Conservation (phyloP, 2,797 vertebrate species). For the Meda fulgida region DNA sequence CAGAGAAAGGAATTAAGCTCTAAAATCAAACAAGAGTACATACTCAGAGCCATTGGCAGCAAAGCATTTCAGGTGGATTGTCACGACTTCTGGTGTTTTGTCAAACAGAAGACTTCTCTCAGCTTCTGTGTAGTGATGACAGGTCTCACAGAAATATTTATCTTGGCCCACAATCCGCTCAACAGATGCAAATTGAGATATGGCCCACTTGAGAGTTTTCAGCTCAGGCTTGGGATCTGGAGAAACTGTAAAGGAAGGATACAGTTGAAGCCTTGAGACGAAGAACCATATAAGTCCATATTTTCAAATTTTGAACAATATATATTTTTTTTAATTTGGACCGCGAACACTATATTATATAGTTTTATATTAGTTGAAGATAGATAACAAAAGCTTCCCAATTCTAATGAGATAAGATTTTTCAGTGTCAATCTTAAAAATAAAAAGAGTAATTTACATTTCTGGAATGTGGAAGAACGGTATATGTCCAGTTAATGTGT, state of each 20-base stretch:
- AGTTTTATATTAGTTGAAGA: too few species aligned
- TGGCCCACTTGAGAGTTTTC: slow-evolving; percentile 96
- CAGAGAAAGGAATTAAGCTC: background rate
- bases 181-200: slow-evolving; percentile 96
- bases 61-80: slow-evolving; percentile 98
- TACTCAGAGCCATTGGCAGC: slow-evolving; percentile 93
- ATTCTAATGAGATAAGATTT: too few species aligned
- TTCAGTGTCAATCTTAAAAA: too few species aligned
- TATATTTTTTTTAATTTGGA: too few species aligned
- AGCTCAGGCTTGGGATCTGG: slow-evolving; percentile 93
- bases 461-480: too few species aligned
- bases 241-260: slow-evolving; percentile 81
- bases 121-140: slow-evolving; percentile 94
- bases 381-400: too few species aligned
- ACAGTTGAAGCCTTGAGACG: too few species aligned
- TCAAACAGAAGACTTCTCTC: slow-evolving; percentile 97
- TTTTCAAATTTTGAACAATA: too few species aligned
- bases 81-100: slow-evolving; percentile 96
- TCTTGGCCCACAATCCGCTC: slow-evolving; percentile 97
- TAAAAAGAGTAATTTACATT: too few species aligned
- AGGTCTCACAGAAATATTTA: slow-evolving; percentile 99
- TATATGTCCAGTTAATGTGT: too few species aligned
- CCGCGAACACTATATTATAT: too few species aligned
- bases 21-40: slow-evolving; percentile 52
- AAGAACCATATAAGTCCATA: too few species aligned